Evolutionary conservation across 2,888 invertebrate genomes (phyloP).

Genomic region (Eupeodes latifasciatus): DNA sequence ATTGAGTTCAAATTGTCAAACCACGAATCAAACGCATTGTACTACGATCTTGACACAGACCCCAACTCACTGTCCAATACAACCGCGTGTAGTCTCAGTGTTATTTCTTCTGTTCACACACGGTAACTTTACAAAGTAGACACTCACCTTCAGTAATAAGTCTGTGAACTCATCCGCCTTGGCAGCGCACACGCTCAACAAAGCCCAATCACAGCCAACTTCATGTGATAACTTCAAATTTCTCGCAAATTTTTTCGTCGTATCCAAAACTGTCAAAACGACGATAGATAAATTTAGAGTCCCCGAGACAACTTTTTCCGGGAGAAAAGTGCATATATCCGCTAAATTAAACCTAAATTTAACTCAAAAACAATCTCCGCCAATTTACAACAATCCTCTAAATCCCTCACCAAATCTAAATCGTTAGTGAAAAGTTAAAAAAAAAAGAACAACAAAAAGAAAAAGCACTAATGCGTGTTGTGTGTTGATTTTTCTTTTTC

Average conservation of each 20-base stretch:
- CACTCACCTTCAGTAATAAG: not conserved
- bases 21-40: no score
- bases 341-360: slow-evolving; percentile 51
- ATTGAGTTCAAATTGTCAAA: no score
- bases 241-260: slow-evolving; percentile 57
- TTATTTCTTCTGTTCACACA: no score
- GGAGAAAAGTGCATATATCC: slow-evolving; percentile 73
- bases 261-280: slow-evolving; percentile 71
- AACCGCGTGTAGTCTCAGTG: no score
- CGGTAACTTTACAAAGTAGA: no score
- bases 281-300: slow-evolving; percentile 72
- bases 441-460: slow-evolving; percentile 22
- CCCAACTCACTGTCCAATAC: no score
- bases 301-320: slow-evolving; percentile 69
- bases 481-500: slow-evolving; percentile 71
- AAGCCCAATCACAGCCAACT: slow-evolving; percentile 48
- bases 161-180: slow-evolving; percentile 33
- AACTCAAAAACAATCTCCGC: slow-evolving; percentile 26
- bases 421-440: slow-evolving; percentile 60
- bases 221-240: slow-evolving; percentile 63
- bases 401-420: slow-evolving; percentile 57
- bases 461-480: slow-evolving; percentile 59
- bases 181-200: slow-evolving; percentile 19
- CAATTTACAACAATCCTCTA: slow-evolving; percentile 15
- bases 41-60: no score